Evolutionary conservation across 2,113 vertebrate species (phyloP), one percentile per base, ranked within the genome.

Genomic region (Xiphorhynchus elegans): DNA sequence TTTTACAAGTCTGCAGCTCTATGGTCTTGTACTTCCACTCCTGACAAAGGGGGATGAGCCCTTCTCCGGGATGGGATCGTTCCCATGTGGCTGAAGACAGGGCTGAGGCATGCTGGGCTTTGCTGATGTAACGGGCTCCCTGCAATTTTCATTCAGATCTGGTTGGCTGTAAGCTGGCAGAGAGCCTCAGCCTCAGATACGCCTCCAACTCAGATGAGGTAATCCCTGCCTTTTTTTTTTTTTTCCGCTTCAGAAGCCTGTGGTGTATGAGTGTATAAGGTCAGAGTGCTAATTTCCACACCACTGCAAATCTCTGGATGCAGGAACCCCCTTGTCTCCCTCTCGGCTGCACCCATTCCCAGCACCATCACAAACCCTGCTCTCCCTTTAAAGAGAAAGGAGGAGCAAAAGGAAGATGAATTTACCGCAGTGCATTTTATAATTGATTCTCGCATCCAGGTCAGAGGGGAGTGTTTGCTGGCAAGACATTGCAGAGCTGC

Each of bases 121-220:
- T 97, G 95, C 97, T 99, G 98, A 99, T 98, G 98, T 99, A 98
- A 99, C 95, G 44, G 81, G 90, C 86, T 97, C 69, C 89, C 94
- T 93, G 96, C 84, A 93, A 93, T 97, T 96, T 94, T 94, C 97
- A 96, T 98, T 97, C 96, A 97, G 87, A 94, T 95, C 96, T 96
- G 96, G 95, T 98, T 96, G 96, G 97, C 96, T 96, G 96, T 21
- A 78, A 92, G 95, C 91, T 97, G 97, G 87, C 97, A 92, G 84
- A 62, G 67, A 73, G 96, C 96, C 89, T 94, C 63, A 80, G 94
- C 94, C 84, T 95, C 58, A 69, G 95, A 90, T 91, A 97, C 94
- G 95, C 97, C 97, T 97, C 87, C 84, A 74, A 60, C 64, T 92
- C 94, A 72, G 96, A 97, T 98, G 97, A 98, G 95, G 96, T 98